Conservation (phyloP, 2,113 vertebrate genomes). For the Chlorodrepanis virens region DNA sequence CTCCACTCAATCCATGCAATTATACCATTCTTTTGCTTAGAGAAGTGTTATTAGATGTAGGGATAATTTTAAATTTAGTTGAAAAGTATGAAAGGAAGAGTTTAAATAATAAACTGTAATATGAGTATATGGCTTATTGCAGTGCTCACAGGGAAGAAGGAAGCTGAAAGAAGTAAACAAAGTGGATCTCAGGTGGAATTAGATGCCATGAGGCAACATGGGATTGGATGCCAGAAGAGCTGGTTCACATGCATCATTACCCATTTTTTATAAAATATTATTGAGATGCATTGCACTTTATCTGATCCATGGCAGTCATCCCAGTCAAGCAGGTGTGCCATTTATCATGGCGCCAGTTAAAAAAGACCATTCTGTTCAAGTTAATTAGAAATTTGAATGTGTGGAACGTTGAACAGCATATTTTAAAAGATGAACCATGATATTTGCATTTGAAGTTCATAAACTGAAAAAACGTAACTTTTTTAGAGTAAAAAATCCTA, state of each 20-base stretch:
- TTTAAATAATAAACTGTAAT: background rate
- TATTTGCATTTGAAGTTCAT: background rate
- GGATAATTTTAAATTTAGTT: background rate
- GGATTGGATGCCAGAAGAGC: background rate
- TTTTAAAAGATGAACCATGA: background rate
- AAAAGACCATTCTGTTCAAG: background rate
- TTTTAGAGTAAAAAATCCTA: background rate
- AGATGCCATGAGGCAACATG: background rate
- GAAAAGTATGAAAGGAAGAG: background rate
- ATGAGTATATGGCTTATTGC: background rate
- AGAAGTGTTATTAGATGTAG: background rate
- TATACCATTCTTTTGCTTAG: background rate
- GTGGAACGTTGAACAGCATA: background rate
- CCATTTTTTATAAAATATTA: background rate
- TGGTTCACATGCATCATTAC: background rate
- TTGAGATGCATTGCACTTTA: constrained; percentile 39
- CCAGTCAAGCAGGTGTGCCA: constrained; percentile 57
- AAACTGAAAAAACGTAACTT: background rate
- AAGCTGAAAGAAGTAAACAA: background rate
- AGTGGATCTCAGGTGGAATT: background rate
- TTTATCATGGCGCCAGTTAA: constrained; percentile 3
- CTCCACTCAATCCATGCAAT: background rate
- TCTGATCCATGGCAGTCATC: constrained; percentile 47
- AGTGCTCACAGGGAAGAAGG: background rate
- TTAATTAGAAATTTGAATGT: constrained; percentile 21